Conservation (phyloP, 2,888 invertebrate species). For the Mimumesa dahlbomi region DNA sequence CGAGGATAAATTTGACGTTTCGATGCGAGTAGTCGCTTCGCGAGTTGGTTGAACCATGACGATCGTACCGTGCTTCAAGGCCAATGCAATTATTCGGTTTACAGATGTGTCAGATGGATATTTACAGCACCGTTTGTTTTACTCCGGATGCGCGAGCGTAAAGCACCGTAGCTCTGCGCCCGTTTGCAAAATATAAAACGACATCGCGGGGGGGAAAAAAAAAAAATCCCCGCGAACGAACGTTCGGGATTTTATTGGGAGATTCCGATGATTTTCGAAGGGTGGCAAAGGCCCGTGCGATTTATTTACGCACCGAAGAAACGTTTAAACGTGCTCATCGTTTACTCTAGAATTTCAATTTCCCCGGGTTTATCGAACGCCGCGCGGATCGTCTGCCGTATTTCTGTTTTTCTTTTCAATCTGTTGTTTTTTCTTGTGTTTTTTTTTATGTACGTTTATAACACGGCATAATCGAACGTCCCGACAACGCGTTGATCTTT, state of each 20-base stretch:
- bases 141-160: conserved; percentile 16
- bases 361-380: neutral
- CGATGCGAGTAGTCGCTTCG: conserved; percentile 38
- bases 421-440: too few species aligned
- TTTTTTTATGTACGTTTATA: too few species aligned
- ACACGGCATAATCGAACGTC: too few species aligned
- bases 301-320: conserved; percentile 12
- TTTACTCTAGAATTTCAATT: conserved; percentile 13
- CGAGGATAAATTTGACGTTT: conserved; percentile 52
- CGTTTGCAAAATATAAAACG: conserved; percentile 25
- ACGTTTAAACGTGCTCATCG: neutral
- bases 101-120: conserved; percentile 57
- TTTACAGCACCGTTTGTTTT: conserved; percentile 56
- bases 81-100: conserved; percentile 58
- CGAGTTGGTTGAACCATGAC: conserved; percentile 48
- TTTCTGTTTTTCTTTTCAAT: too few species aligned
- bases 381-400: too few species aligned
- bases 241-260: conserved; percentile 25
- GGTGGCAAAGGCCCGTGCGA: neutral
- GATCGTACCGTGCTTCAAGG: conserved; percentile 50
- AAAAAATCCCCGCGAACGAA: conserved; percentile 4
- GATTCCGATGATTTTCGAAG: conserved; percentile 26
- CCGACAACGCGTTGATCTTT: neutral
- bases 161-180: conserved; percentile 6
- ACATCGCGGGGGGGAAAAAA: neutral